These are phyloP conservation scores for Pocillopora verrucosa DNA, from an alignment of 64 coral and sea anemone genomes.

Conservation along the genomic window DNA sequence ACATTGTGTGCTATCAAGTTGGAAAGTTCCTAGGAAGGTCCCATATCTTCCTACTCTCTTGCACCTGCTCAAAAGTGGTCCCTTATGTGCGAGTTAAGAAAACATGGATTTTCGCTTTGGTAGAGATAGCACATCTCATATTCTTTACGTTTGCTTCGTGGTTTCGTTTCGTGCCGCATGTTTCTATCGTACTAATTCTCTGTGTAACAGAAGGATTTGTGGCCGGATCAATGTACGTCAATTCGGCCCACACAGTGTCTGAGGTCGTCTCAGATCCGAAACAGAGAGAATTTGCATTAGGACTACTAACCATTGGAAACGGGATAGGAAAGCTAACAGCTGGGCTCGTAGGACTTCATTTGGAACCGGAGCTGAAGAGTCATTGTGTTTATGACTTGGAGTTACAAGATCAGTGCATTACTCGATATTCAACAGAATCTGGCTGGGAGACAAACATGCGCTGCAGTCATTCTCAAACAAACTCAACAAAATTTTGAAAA, in stretches of 20 bases:
- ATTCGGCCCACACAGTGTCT: slow-evolving; percentile 39
- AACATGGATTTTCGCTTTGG: slow-evolving; percentile 51
- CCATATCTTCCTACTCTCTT: slow-evolving; percentile 45
- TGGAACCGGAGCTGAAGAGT: slow-evolving; percentile 21
- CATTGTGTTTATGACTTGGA: slow-evolving; percentile 36
- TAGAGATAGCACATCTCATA: slow-evolving; percentile 27
- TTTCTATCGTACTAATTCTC: slow-evolving; percentile 39
- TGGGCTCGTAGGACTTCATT: slow-evolving; percentile 27
- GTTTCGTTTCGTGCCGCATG: slow-evolving; percentile 60
- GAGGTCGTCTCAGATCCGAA: slow-evolving; percentile 16
- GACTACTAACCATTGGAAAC: not conserved
- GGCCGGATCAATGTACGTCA: slow-evolving; percentile 49
- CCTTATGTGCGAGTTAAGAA: slow-evolving; percentile 30
- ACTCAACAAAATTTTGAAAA: not conserved
- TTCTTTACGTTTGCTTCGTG: slow-evolving; percentile 48
- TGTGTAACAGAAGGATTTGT: slow-evolving; percentile 34
- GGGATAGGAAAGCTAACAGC: slow-evolving; percentile 13
- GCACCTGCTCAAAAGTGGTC: slow-evolving; percentile 32
- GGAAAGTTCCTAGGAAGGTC: slow-evolving; percentile 68
- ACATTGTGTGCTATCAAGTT: slow-evolving; percentile 46
- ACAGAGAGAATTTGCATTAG: slow-evolving; percentile 38
- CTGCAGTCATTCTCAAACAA: not conserved
- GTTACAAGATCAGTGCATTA: slow-evolving; percentile 29
- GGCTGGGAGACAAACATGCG: slow-evolving; percentile 9
- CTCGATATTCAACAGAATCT: slow-evolving; percentile 17